phyloP scores from a whole-genome alignment of 2,113 vertebrate genomes.

The Sceloporus undulatus region DNA sequence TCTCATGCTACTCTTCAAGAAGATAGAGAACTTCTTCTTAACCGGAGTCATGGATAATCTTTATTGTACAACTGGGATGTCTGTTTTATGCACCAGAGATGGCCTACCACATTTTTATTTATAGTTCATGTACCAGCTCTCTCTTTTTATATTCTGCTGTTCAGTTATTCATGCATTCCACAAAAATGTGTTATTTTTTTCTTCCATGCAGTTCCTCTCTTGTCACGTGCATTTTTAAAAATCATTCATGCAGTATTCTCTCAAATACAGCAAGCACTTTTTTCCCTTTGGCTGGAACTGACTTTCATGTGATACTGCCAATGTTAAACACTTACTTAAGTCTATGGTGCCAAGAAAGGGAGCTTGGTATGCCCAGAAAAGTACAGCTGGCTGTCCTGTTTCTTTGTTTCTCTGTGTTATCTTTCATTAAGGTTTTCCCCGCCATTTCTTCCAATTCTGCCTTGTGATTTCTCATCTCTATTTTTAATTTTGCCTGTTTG shows the following conservation, averaged over 20 bases:
- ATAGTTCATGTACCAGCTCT: too few relatives aligned
- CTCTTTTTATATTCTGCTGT: not conserved
- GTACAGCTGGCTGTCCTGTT: constrained; percentile 11
- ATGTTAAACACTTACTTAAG: constrained; percentile 8
- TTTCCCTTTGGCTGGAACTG: constrained; percentile 3
- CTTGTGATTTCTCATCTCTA: constrained; percentile 25
- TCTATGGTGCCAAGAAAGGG: not conserved
- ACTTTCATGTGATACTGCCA: constrained; percentile 13
- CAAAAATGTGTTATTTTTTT: not conserved
- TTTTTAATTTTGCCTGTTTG: constrained; percentile 11
- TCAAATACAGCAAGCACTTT: constrained; percentile 50
- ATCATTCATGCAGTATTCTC: constrained; percentile 15
- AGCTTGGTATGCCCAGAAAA: constrained; percentile 31
- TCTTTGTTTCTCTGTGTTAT: constrained; percentile 31
- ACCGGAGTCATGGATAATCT: not conserved
- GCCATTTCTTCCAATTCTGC: not conserved
- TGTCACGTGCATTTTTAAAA: constrained; percentile 44
- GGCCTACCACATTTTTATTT: not conserved
- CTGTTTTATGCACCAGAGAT: not conserved
- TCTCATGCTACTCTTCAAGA: not conserved
- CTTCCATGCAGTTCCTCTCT: not conserved
- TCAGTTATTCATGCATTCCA: constrained; percentile 3
- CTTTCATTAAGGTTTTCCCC: constrained; percentile 19
- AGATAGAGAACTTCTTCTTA: not conserved
- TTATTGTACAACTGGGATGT: not conserved